Base-by-base conservation (phyloP, 2,113 vertebrate genomes). In the Lontra canadensis region DNA sequence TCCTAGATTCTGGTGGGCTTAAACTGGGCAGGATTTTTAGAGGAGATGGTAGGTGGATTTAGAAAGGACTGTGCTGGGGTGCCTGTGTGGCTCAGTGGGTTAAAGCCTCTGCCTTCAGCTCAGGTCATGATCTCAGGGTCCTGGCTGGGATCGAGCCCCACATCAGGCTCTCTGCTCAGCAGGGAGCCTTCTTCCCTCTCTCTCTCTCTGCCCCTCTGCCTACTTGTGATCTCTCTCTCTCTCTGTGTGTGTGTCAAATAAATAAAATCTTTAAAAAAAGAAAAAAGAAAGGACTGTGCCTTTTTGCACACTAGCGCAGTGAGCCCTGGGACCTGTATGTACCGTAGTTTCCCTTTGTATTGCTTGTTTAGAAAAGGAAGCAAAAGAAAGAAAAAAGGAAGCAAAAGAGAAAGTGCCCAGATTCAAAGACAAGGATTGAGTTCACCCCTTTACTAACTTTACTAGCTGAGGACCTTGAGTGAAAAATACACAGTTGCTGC, bases 291-390 rank as follows among this genome's bases (percentile, higher is more conserved):
- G 61, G 42, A 79, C 36, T 49, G 42, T 92, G 76, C 13, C 29
- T 83, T 83, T 88, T 65, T 87, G 44, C 29, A 63, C 34, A 57
- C 52, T 84, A n/a, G 18, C 29, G 21, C 67, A 65, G 1, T 83
- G 15, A 88, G 34, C 29, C 25, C 69, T 89, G 18, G 59, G 34
- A 49, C 52, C 9, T 81, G 3, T 55, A 34, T 47, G 18, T 92
- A 4, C 23, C 4, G 69, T 31, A 96, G 8, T 87, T 74, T 92
- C 69, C 44, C 63, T 93, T 80, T 79, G 79, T 78, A 23, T n/a
- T 57, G 36, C 65, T 90, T 83, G 10, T 83, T 95, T 87, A 83
- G 44, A 87, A 94, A 83, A 71, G n/a, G 94, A 94, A 69, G 12
- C 7, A 55, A 83, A 95, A 86, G 39, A 44, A 55, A 71, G 81